These are phyloP conservation scores for Chelmon rostratus DNA, from an alignment of 2,797 vertebrate species.

Conservation along the genomic window DNA sequence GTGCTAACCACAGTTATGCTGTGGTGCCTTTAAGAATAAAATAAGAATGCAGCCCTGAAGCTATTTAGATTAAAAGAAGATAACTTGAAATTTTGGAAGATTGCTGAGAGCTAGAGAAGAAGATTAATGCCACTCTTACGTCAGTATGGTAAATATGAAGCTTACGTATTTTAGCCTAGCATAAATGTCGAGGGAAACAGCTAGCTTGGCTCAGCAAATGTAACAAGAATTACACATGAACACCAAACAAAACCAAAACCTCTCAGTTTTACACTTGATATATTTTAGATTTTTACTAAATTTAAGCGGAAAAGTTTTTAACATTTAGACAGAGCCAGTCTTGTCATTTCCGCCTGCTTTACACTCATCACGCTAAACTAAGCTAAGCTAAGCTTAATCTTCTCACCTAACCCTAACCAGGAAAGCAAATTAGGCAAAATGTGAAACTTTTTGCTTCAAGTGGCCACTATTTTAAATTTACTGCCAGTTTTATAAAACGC, in stretches of 20 bases:
- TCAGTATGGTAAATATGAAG: neutral
- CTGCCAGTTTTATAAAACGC: constrained; percentile 11
- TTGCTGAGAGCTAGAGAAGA: too few species aligned
- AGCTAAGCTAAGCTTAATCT: neutral
- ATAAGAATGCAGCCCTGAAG: too few species aligned
- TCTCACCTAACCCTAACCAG: neutral
- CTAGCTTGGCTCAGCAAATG: neutral
- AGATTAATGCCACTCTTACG: neutral
- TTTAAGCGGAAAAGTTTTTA: neutral
- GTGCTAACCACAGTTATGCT: too few species aligned
- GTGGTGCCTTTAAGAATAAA: too few species aligned
- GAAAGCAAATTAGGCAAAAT: neutral
- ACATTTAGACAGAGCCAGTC: neutral
- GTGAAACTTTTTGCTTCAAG: neutral
- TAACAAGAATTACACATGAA: neutral
- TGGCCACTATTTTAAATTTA: neutral
- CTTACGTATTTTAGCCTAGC: neutral
- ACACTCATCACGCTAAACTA: neutral
- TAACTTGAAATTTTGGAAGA: neutral
- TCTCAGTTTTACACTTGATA: neutral
- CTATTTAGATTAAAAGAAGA: too few species aligned
- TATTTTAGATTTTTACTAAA: neutral
- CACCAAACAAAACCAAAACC: neutral
- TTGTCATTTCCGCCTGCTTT: neutral
- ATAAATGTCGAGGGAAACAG: neutral